Conservation (phyloP, 2,113 vertebrate genomes). For the Lycocorax pyrrhopterus region DNA sequence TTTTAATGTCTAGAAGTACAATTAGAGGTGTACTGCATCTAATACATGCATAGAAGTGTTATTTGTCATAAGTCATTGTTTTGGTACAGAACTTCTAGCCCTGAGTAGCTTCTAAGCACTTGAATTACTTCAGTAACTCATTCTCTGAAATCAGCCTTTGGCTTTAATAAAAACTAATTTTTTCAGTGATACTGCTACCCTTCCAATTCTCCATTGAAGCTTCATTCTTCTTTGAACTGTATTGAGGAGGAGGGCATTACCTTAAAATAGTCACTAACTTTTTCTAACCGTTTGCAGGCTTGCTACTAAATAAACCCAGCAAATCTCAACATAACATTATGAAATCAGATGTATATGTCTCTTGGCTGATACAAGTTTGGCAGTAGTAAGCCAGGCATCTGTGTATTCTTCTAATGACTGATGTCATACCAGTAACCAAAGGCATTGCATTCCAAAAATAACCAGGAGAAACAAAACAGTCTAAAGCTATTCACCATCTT, state of each 20-base stretch:
- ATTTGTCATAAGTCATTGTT: neutral
- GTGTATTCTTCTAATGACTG: neutral
- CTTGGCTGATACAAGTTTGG: neutral
- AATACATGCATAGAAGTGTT: neutral
- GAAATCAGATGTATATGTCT: neutral
- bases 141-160: neutral
- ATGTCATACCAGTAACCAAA: constrained; percentile 31
- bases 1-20: neutral
- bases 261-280: neutral
- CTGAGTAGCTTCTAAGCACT: neutral
- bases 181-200: neutral
- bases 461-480: constrained; percentile 16
- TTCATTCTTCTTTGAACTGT: neutral
- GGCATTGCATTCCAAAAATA: constrained; percentile 30
- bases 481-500: constrained; percentile 5
- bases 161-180: neutral
- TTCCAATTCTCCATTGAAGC: neutral
- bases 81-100: neutral
- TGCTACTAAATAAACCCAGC: neutral
- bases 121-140: neutral
- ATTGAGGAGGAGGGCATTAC: neutral
- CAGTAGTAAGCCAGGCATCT: neutral
- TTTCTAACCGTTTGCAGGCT: neutral
- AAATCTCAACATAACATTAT: neutral
- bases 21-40: neutral